phyloP scores from a whole-genome alignment of 1,140 invertebrate genomes.

The Ceratitis capitata region DNA sequence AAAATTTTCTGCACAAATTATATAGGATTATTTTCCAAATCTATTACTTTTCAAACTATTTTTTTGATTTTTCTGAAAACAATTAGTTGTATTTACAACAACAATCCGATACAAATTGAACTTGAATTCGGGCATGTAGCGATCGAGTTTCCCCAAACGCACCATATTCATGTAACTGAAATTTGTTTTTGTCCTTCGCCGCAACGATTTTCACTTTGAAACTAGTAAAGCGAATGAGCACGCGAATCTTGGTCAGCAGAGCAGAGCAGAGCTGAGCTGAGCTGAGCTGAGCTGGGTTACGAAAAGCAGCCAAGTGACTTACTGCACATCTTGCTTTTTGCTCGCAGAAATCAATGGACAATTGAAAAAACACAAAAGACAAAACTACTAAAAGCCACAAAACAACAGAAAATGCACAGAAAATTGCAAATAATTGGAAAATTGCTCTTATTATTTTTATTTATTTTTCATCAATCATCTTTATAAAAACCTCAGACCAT shows the following conservation, averaged over 20 bases:
- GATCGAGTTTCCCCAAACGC: neutral
- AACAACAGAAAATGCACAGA: neutral
- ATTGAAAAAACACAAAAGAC: neutral
- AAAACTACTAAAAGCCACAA: neutral
- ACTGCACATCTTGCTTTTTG: neutral
- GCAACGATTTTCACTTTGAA: neutral
- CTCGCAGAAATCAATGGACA: neutral
- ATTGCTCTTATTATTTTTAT: neutral
- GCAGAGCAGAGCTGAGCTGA: constrained; percentile 3
- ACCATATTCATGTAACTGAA: neutral
- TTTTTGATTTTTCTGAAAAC: too few relatives aligned
- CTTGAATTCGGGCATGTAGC: neutral
- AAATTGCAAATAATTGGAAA: neutral
- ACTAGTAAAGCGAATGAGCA: neutral
- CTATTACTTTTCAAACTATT: too few relatives aligned
- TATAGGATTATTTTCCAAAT: too few relatives aligned
- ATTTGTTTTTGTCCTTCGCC: neutral
- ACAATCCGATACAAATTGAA: neutral
- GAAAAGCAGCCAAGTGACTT: neutral
- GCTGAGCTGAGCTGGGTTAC: neutral
- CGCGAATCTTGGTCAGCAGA: constrained; percentile 33
- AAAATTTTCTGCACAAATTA: too few relatives aligned
- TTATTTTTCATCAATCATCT: too few relatives aligned
- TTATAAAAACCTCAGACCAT: neutral
- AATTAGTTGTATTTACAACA: neutral